These are phyloP conservation scores for Anisognathus igniventris DNA, from an alignment of 2,797 vertebrate genomes.

Conservation along the genomic window DNA sequence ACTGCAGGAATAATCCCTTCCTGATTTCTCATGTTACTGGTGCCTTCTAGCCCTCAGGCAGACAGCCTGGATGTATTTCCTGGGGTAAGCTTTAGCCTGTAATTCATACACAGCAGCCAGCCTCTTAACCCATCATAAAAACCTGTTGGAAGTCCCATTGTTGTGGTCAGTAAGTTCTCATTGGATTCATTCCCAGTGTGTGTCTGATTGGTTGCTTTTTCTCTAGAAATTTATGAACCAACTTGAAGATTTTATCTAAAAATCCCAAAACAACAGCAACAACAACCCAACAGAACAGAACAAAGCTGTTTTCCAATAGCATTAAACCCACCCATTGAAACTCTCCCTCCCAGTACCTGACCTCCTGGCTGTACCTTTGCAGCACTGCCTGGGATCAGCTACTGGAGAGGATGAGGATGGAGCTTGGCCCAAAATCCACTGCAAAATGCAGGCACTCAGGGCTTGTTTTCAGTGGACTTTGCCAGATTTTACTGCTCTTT, in stretches of 20 bases:
- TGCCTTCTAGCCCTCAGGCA: not conserved
- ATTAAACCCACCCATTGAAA: not conserved
- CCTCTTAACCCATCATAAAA: not conserved
- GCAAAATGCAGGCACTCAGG: not conserved
- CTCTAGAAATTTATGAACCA: not conserved
- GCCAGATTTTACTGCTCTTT: not conserved
- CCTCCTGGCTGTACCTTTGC: not conserved
- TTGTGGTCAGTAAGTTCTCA: not conserved
- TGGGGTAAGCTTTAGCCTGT: not conserved
- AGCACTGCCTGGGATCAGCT: not conserved
- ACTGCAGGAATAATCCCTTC: not conserved
- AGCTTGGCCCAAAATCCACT: slow-evolving; percentile 1
- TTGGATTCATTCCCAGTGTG: not conserved
- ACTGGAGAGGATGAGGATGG: not conserved
- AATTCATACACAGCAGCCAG: not conserved
- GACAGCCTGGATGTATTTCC: not conserved
- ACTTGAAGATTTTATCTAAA: not conserved
- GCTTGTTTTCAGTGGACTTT: slow-evolving; percentile 16
- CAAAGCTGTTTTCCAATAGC: slow-evolving; percentile 24
- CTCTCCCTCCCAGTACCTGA: not conserved
- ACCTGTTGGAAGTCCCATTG: not conserved
- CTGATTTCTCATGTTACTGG: not conserved
- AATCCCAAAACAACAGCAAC: not conserved
- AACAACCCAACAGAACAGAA: not conserved
- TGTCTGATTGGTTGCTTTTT: not conserved